These are phyloP conservation scores for Sterna hirundo DNA, from an alignment of 2,113 vertebrate species.

Conservation along the genomic window DNA sequence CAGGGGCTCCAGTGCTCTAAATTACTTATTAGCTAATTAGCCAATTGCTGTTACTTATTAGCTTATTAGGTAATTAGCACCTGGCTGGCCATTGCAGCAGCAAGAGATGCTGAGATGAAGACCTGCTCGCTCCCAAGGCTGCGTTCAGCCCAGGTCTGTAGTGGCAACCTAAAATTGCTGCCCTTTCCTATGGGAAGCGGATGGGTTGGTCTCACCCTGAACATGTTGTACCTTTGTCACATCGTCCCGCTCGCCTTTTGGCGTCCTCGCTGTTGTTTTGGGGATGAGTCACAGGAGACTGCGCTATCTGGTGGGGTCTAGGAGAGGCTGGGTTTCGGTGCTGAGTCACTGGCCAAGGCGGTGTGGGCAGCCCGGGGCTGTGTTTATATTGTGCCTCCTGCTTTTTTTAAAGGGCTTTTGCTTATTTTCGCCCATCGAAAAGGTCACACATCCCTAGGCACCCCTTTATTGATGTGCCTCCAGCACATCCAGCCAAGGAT, in stretches of 20 bases:
- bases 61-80: background rate
- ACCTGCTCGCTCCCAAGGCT: accelerated
- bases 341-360: conserved; percentile 26
- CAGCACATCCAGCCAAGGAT: background rate
- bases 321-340: background rate
- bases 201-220: background rate
- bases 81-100: background rate
- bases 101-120: background rate
- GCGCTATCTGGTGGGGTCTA: background rate
- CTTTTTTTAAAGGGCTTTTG: background rate
- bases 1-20: background rate
- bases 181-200: background rate
- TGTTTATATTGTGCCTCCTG: background rate
- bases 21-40: background rate
- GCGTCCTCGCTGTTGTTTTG: background rate
- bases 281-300: conserved; percentile 30
- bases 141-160: background rate
- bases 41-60: background rate
- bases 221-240: background rate
- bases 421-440: background rate
- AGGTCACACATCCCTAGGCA: background rate
- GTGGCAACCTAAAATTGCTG: background rate
- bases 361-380: background rate
- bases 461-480: background rate
- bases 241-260: background rate